Evolutionary conservation across 2,797 vertebrate species (phyloP).

Genomic region (Ceryle rudis): DNA sequence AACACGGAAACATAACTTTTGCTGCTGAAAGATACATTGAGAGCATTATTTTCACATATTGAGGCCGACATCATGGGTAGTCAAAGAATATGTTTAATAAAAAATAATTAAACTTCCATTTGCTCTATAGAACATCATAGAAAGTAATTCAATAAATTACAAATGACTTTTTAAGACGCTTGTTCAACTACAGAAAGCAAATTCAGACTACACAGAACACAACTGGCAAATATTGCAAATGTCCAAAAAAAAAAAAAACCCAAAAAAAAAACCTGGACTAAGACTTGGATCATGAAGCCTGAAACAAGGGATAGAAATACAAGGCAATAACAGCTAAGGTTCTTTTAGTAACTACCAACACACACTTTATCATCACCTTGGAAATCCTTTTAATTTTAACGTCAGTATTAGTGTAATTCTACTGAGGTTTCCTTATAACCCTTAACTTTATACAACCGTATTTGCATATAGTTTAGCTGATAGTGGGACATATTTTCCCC

Average conservation of each 20-base stretch:
- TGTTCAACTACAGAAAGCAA: constrained; percentile 98
- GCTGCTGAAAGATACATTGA: neutral
- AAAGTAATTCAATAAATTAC: constrained; percentile 99
- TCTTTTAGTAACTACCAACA: constrained; percentile 89
- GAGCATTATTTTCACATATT: constrained; percentile 74
- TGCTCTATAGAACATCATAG: constrained; percentile 99
- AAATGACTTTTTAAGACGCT: constrained; percentile 97
- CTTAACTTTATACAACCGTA: constrained; percentile 78
- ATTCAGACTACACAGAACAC: constrained; percentile 98
- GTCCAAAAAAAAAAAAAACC: constrained; percentile 89
- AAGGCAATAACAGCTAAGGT: constrained; percentile 88
- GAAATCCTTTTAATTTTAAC: constrained; percentile 80
- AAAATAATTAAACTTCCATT: constrained; percentile 99
- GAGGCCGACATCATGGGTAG: constrained; percentile 89
- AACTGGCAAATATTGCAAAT: constrained; percentile 99
- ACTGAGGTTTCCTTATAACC: constrained; percentile 76
- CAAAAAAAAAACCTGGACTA: constrained; percentile 87
- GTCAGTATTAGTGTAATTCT: constrained; percentile 78
- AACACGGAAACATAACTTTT: neutral
- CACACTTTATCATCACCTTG: constrained; percentile 78
- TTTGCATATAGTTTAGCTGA: constrained; percentile 78
- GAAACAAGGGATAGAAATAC: constrained; percentile 87
- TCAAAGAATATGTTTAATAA: constrained; percentile 99
- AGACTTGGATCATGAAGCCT: constrained; percentile 91
- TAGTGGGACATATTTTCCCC: constrained; percentile 69